Base-by-base conservation (phyloP, 2,888 invertebrate genomes). In the Drosophila rubida region DNA sequence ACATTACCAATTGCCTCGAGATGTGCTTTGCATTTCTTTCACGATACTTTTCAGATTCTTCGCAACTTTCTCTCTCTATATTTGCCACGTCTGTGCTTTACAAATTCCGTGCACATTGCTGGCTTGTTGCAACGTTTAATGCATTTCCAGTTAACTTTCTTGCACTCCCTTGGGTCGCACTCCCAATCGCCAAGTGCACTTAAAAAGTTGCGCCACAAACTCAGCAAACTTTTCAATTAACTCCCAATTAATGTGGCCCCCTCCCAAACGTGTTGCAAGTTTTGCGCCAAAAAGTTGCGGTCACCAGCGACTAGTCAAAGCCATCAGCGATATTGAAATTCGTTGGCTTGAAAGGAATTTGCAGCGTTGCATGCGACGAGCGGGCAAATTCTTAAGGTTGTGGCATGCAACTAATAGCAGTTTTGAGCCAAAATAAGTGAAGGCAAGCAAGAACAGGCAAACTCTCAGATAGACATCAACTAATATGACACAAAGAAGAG, bases 221-320 rank as follows among this genome's bases (percentile, higher is more conserved):
- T 70, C 44, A 46, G 61, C 11, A 64, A 72, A 86, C 75, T 78
- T 86, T 86, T 77, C 81, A 81, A 86, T 84, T 86, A 86, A 86
- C 84, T 84, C 70, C 63, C 87, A 83, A 81, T 84, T 84, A 84
- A 87, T 83, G 72, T 77, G 39, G 7, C 5, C 35, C 30, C 11
- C 9, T 7, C 7, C 16, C 19, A 32, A n/a, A 19, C 39, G 51
- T 49, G 51, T 35, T 39, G 35, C 41, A 54, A 59, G n/a, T 50
- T 46, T n/a, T 0, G 9, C 13, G 5, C 14, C 30, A 42, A 41
- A 50, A 55, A 55, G 42, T 32, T 60, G 27, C n/a, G 22, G 45
- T 35, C 30, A 58, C 27, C 27, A 50, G 8, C 42, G 35, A 57
- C 44, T 32, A 22, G 19, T 27, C 53, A 22, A 42, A 60, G 13